These are phyloP conservation scores for Mechanitis mazaeus DNA, from an alignment of 2,888 invertebrate species.

Conservation along the genomic window DNA sequence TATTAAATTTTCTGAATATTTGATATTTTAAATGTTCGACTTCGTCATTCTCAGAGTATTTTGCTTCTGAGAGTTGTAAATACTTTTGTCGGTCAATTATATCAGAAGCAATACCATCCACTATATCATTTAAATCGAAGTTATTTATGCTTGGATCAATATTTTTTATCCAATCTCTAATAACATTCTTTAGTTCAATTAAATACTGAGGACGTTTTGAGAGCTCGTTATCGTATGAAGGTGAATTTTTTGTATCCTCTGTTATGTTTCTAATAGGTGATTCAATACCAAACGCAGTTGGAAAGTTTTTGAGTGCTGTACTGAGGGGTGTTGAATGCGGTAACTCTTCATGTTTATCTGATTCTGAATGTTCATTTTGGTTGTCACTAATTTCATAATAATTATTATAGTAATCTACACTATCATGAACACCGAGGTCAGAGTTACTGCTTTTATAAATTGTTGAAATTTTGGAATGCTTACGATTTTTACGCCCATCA, in stretches of 20 bases:
- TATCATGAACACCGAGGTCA: not conserved
- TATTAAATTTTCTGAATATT: constrained; percentile 22
- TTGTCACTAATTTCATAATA: not conserved
- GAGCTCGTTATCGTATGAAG: not conserved
- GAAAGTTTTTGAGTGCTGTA: constrained; percentile 1
- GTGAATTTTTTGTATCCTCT: not conserved
- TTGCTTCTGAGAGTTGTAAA: constrained; percentile 19
- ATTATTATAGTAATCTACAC: not conserved
- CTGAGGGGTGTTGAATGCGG: constrained; percentile 12
- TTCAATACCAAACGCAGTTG: not conserved
- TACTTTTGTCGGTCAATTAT: constrained; percentile 23
- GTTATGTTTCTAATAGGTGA: not conserved
- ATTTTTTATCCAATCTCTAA: constrained; percentile 17
- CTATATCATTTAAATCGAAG: constrained; percentile 15
- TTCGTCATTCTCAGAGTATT: constrained; percentile 14
- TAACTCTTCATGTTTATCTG: constrained; percentile 7
- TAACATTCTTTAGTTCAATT: constrained; percentile 8
- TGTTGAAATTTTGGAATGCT: constrained; percentile 3
- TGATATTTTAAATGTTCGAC: constrained; percentile 25
- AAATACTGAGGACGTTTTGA: constrained; percentile 13
- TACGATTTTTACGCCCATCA: not conserved
- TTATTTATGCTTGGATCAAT: constrained; percentile 7
- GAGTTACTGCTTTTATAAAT: constrained; percentile 3
- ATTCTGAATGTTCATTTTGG: not conserved
- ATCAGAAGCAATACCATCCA: constrained; percentile 17